Percentiles rank a stretch among this genome's conserved stretches.
phyloP scores from a whole-genome alignment of 2,888 invertebrate species.

The Scrobipalpa atriplicella region DNA sequence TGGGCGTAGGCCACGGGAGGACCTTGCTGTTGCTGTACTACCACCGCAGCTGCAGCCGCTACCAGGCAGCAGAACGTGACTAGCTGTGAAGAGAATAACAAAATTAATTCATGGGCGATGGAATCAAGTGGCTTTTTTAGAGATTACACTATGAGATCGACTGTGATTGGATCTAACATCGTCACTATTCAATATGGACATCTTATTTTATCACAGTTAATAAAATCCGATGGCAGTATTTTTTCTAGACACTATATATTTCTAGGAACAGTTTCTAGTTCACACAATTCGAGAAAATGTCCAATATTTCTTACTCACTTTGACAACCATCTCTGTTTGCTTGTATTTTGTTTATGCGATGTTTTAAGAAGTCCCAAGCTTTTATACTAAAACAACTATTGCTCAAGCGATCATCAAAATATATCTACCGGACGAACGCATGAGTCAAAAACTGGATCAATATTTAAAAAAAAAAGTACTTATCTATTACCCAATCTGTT shows the following conservation, averaged over 20 bases:
- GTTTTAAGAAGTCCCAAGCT: conserved; percentile 45
- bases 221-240: background rate
- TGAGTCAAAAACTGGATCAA: conserved; percentile 51
- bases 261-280: background rate
- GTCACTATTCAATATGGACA: too few species aligned
- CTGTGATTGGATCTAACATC: too few species aligned
- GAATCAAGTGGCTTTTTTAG: too few species aligned
- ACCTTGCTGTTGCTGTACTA: conserved; percentile 34
- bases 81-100: conserved; percentile 43
- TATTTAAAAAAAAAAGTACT: conserved; percentile 9
- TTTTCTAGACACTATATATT: background rate
- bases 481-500: conserved; percentile 3
- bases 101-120: background rate
- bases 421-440: conserved; percentile 36
- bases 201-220: background rate
- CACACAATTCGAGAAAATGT: background rate
- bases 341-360: conserved; percentile 59
- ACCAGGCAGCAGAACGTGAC: conserved; percentile 52
- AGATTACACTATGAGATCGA: too few species aligned
- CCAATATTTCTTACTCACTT: conserved; percentile 58
- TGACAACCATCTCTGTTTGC: conserved; percentile 68
- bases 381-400: conserved; percentile 55
- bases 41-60: conserved; percentile 54
- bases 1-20: conserved; percentile 35
- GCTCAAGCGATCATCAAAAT: conserved; percentile 30